Base-by-base conservation (phyloP, 2,797 vertebrate species). In the Manis crassicaudata region DNA sequence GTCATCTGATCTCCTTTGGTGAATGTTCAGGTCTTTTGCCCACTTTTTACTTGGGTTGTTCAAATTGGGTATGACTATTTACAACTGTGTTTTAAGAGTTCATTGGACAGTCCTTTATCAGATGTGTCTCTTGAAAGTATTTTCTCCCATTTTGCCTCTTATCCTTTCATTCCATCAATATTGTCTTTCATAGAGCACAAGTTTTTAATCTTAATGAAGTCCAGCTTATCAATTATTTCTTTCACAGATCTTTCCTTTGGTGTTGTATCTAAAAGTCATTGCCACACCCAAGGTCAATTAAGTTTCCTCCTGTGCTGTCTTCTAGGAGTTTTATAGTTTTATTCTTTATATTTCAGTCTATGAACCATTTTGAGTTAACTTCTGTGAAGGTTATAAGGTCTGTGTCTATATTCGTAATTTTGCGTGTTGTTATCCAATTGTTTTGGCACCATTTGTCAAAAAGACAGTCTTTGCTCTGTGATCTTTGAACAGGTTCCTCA, bases 401-500 rank as follows among this genome's bases (percentile, higher is more conserved):
- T 84, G 13, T 54, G 54, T 87, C 56, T 50, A 27, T 32, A 50
- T 72, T 73, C 16, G 14, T 67, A 56, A 25, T 56, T 46, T 90
- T 37, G 35, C 35, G 72, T 29, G 87, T 87, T 58, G 25, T 32
- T 63, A 43, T 72, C 32, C 6, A 60, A 40, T 72, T 65, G 35
- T 58, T 81, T 58, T 10, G 43, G 80, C 52, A 60, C 11, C 43
- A 40, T 50, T 84, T 75, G 17, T 23, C 52, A 18, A 58, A 76
- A 87, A 87, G 65, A 50, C 46, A 60, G 27, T 11, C 9, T 65
- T 85, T 81, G 68, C 18, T 91, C 25, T 94, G 18, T 77, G 54
- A 80, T 75, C 68, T 92, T 83, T 82, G 27, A 88, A 6, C 20
- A 94, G 18, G 10, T 86, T 92, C 25, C n/a, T 89, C 37, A 85